phyloP scores from a whole-genome alignment of 1,140 invertebrate species.

The Bicyclus anynana region DNA sequence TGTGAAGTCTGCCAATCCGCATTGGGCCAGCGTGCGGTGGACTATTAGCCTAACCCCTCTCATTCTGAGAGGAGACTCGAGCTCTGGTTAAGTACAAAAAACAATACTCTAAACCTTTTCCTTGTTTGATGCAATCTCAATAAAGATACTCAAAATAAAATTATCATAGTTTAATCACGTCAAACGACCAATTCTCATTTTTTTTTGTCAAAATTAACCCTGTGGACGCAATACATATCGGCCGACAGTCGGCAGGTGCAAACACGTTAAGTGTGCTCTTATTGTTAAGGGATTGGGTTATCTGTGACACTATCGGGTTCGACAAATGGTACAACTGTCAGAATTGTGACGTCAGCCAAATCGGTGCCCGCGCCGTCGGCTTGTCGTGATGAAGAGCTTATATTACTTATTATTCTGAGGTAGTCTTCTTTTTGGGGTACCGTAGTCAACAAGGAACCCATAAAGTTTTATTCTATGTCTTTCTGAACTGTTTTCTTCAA shows the following conservation, averaged over 20 bases:
- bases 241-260: conserved; percentile 71
- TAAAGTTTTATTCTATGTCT: too few relatives aligned
- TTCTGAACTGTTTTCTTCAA: too few relatives aligned
- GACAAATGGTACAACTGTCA: conserved; percentile 76
- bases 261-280: conserved; percentile 75
- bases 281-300: conserved; percentile 75
- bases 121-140: not conserved
- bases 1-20: too few relatives aligned
- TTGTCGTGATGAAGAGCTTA: conserved; percentile 45
- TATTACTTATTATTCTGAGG: conserved; percentile 45
- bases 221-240: conserved; percentile 54
- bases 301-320: conserved; percentile 75
- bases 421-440: too few relatives aligned
- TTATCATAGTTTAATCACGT: not conserved
- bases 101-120: not conserved
- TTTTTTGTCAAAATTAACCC: conserved; percentile 41
- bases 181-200: not conserved
- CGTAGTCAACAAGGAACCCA: too few relatives aligned
- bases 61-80: too few relatives aligned
- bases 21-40: too few relatives aligned
- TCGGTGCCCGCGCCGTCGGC: conserved; percentile 39
- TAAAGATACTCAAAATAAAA: not conserved
- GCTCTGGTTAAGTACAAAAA: too few relatives aligned
- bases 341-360: conserved; percentile 72
- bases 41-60: too few relatives aligned